Evolutionary conservation across 1,140 invertebrate genomes (phyloP).

Genomic region (Catajapyx aquilonaris): DNA sequence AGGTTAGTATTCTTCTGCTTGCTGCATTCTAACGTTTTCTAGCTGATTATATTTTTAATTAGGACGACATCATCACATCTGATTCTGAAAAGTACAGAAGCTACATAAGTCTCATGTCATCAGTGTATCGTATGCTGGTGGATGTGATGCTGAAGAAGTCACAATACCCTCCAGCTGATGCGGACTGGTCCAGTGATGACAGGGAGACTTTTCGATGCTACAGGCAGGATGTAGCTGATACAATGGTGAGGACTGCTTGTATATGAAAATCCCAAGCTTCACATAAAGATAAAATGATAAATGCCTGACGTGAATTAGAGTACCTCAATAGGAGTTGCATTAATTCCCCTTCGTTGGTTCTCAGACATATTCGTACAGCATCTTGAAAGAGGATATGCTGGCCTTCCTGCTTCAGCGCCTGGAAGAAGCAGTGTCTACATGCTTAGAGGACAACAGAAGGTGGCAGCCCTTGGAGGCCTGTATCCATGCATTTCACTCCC

Average conservation of each 20-base stretch:
- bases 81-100: constrained; percentile 25
- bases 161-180: constrained; percentile 27
- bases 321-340: too few species aligned
- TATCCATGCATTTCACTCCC: constrained; percentile 56
- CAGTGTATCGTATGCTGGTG: constrained; percentile 39
- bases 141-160: constrained; percentile 41
- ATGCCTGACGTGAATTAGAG: too few species aligned
- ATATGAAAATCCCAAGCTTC: too few species aligned
- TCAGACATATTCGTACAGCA: constrained; percentile 60
- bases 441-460: constrained; percentile 22
- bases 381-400: constrained; percentile 45
- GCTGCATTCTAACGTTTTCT: too few species aligned
- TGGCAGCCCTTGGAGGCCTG: constrained; percentile 54
- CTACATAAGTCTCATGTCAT: constrained; percentile 29
- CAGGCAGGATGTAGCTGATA: constrained; percentile 74
- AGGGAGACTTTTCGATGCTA: constrained; percentile 72
- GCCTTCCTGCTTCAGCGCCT: constrained; percentile 36
- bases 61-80: constrained; percentile 36
- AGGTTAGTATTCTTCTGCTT: constrained; percentile 26
- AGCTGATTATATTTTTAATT: constrained; percentile 12
- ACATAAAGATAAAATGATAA: too few species aligned
- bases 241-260: constrained; percentile 54
- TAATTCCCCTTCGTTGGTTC: constrained; percentile 11
- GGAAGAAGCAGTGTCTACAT: constrained; percentile 23
- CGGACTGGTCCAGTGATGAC: constrained; percentile 43